Base-by-base conservation (phyloP, 2,888 invertebrate genomes). In the Odontomyia ornata region DNA sequence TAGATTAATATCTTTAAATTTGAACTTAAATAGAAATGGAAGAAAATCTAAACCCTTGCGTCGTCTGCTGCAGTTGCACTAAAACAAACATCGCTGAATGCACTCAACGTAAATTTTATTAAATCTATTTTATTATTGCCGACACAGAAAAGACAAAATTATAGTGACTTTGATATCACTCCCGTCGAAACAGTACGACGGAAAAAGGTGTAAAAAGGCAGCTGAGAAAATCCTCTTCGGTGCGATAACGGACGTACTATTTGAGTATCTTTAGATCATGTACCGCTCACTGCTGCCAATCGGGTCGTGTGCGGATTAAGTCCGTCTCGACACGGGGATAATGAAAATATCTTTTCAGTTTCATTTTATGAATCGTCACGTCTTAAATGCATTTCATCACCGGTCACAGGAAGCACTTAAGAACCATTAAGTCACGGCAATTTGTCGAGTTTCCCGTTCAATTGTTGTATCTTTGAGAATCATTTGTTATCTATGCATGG, bases 341-440 rank as follows among this genome's bases (percentile, higher is more conserved):
- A 52, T 27, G 28, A 27, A 5, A 25, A 25, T 62, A 62, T 67
- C 67, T 67, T 36, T 36, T 36, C 36, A 36, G 3, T 36, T 36
- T 36, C 5, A 36, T 36, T 36, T 36, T 65, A 43, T 69, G 47
- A 69, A 15, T 23, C 30, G 69, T 69, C 47, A 47, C 73, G 36
- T 73, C 73, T 57, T 57, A 5, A 43, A n/a, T 57, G 23, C 60
- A 28, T 18, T 23, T 4, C 25, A n/a, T n/a, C n/a, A n/a, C n/a
- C n/a, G n/a, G n/a, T n/a, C n/a, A 21, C 73, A 57, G 73, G 78
- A 76, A 69, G 69, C 78, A 64, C 65, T 76, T 76, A 71, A 72
- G 76, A 71, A 71, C 65, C 71, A 78, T 78, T 78, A 76, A 76
- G 78, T 71, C 76, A 76, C 76, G 76, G 57, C 76, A 52, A 78